Conservation (phyloP, 2,113 vertebrate genomes). For the Lota lota region DNA sequence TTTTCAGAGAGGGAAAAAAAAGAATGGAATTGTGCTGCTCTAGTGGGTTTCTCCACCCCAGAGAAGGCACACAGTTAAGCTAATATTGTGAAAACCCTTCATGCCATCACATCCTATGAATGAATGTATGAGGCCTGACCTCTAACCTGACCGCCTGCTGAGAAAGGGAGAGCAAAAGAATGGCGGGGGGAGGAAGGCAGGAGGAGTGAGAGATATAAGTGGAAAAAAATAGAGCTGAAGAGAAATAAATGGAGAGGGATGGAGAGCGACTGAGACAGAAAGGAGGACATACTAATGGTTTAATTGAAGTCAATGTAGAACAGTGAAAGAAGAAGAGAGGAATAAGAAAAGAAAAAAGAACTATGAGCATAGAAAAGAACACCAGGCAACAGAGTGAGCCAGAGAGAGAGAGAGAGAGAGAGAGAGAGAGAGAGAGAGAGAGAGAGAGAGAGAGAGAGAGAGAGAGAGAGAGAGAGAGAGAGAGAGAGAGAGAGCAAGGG, state of each 20-base stretch:
- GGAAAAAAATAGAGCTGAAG: neutral
- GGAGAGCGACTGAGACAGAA: neutral
- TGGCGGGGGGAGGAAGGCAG: slow-evolving; percentile 10
- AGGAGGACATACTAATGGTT: no score
- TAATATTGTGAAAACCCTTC: slow-evolving; percentile 45
- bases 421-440: slow-evolving; percentile 3
- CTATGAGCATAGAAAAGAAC: neutral
- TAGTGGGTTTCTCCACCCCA: slow-evolving; percentile 5
- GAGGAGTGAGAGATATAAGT: neutral
- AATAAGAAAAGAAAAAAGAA: neutral
- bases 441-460: neutral
- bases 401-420: neutral
- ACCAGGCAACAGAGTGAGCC: no score
- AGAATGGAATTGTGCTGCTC: slow-evolving; percentile 8
- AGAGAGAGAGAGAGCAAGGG: neutral
- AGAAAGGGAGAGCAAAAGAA: slow-evolving; percentile 17
- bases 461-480: neutral
- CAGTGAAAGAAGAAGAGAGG: neutral
- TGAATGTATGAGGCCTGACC: slow-evolving; percentile 52
- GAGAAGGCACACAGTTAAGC: slow-evolving; percentile 17
- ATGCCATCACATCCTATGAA: slow-evolving; percentile 48
- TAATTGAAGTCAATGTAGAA: neutral
- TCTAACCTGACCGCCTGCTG: slow-evolving; percentile 51
- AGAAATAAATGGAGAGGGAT: neutral
- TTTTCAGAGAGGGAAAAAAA: neutral